These are phyloP conservation scores for Spilosoma lubricipeda DNA, from an alignment of 2,888 invertebrate genomes.

Conservation along the genomic window DNA sequence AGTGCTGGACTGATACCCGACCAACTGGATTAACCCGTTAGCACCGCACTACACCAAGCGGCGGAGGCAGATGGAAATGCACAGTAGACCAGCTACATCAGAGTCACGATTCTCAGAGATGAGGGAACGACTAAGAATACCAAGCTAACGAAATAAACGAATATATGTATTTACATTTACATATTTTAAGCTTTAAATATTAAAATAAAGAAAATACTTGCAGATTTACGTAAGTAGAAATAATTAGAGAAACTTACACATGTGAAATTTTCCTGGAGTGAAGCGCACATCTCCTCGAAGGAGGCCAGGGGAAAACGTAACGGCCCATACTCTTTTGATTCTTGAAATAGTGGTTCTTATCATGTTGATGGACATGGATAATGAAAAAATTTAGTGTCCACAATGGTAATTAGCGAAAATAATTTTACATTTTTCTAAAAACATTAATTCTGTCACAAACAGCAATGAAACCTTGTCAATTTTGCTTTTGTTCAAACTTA, in stretches of 20 bases:
- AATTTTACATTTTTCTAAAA: slow-evolving; percentile 61
- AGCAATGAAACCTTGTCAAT: slow-evolving; percentile 39
- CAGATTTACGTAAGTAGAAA: background rate
- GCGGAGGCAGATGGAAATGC: too few species aligned
- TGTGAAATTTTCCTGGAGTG: slow-evolving; percentile 29
- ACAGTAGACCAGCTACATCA: too few species aligned
- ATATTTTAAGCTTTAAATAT: too few species aligned
- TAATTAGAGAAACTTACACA: slow-evolving; percentile 13
- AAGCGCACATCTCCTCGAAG: slow-evolving; percentile 51
- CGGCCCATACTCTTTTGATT: slow-evolving; percentile 58
- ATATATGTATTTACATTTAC: too few species aligned
- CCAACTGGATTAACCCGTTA: too few species aligned
- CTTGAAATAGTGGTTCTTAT: slow-evolving; percentile 59
- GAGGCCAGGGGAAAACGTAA: slow-evolving; percentile 53
- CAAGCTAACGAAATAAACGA: too few species aligned
- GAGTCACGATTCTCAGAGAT: too few species aligned
- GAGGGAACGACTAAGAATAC: too few species aligned
- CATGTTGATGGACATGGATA: slow-evolving; percentile 52
- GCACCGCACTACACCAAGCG: too few species aligned
- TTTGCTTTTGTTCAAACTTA: slow-evolving; percentile 42
- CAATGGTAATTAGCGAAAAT: slow-evolving; percentile 68
- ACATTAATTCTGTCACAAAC: slow-evolving; percentile 27
- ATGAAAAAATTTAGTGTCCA: slow-evolving; percentile 11
- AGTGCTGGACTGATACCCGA: too few species aligned
- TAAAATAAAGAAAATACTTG: background rate